Conservation (phyloP, 2,888 invertebrate species). For the Fragum sueziense region DNA sequence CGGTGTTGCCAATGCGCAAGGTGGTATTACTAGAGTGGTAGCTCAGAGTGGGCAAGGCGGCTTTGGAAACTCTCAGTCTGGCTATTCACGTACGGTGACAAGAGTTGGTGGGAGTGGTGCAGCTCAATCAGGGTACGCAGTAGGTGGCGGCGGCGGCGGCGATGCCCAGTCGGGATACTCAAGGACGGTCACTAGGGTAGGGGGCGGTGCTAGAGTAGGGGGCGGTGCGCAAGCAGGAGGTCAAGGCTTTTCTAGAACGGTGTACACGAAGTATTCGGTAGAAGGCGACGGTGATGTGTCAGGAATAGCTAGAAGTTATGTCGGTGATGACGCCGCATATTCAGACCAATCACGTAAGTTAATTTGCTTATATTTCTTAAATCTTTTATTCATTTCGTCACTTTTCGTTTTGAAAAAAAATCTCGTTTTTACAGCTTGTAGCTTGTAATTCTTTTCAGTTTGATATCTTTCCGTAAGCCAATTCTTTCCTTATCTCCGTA, state of each 20-base stretch:
- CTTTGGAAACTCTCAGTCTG: neutral
- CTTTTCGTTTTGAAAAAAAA: too few relatives aligned
- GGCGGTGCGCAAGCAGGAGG: neutral
- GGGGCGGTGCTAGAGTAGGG: neutral
- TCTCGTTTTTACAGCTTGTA: too few relatives aligned
- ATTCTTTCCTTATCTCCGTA: too few relatives aligned
- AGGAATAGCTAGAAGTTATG: neutral
- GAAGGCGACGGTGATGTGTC: neutral
- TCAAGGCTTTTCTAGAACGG: constrained; percentile 3
- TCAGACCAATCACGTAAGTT: constrained; percentile 5
- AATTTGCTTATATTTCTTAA: neutral
- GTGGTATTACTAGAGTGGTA: neutral
- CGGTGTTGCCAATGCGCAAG: neutral
- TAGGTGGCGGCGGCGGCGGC: neutral
- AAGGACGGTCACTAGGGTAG: neutral
- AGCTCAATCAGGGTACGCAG: neutral
- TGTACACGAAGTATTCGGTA: too few relatives aligned
- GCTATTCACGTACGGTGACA: neutral
- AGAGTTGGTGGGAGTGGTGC: neutral
- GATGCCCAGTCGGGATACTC: neutral
- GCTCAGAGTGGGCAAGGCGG: neutral
- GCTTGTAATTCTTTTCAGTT: too few relatives aligned
- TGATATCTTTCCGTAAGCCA: too few relatives aligned
- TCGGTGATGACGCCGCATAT: neutral
- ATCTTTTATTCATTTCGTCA: neutral